These are phyloP conservation scores for Cephus cinctus DNA, from an alignment of 1,140 invertebrate species.

Conservation along the genomic window DNA sequence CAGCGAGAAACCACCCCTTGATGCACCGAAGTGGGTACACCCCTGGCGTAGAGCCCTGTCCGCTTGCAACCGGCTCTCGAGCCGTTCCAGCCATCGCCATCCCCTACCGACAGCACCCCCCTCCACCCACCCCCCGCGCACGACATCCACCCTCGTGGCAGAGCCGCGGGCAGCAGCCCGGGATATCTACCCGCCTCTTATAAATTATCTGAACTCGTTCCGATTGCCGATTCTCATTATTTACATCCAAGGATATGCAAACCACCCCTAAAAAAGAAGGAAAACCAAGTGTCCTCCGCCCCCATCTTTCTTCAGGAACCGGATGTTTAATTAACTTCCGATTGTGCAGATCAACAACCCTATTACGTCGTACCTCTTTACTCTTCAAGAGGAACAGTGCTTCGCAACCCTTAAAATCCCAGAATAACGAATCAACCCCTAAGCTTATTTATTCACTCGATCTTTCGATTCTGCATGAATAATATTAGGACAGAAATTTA, in stretches of 20 bases:
- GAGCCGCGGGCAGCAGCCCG: slow-evolving; percentile 34
- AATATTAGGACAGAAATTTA: neutral
- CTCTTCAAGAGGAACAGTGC: neutral
- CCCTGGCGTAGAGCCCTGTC: slow-evolving; percentile 27
- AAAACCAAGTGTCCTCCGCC: too few species aligned
- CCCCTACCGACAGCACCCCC: slow-evolving; percentile 4
- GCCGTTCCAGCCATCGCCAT: slow-evolving; percentile 1
- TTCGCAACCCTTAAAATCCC: too few species aligned
- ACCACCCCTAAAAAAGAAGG: too few species aligned
- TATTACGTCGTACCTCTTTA: neutral
- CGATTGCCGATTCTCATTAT: slow-evolving; percentile 38
- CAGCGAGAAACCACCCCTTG: slow-evolving; percentile 36
- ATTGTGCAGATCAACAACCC: too few species aligned
- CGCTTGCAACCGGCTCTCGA: slow-evolving; percentile 26
- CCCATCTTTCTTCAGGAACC: too few species aligned
- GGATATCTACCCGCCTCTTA: slow-evolving; percentile 44
- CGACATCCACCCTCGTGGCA: slow-evolving; percentile 12
- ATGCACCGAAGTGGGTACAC: slow-evolving; percentile 42
- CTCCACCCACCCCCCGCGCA: slow-evolving; percentile 13
- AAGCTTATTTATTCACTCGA: too few species aligned
- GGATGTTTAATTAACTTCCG: too few species aligned
- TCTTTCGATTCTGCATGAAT: too few species aligned
- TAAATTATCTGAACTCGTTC: slow-evolving; percentile 50
- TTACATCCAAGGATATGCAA: slow-evolving; percentile 12
- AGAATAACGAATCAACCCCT: too few species aligned